Conservation (phyloP, 2,888 invertebrate genomes). For the Rhorus exstirpatorius region DNA sequence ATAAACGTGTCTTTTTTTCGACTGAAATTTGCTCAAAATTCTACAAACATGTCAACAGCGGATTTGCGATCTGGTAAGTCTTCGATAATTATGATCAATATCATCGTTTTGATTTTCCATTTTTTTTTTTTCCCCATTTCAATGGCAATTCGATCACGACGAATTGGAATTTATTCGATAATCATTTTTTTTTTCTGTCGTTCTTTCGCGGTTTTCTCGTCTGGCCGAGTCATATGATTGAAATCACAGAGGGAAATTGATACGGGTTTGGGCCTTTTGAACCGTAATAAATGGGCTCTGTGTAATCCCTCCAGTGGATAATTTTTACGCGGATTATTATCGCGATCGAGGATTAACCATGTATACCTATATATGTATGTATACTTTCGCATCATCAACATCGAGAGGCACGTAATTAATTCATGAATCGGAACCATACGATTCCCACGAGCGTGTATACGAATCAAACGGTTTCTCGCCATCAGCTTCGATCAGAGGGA, state of each 20-base stretch:
- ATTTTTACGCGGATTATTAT: constrained; percentile 7
- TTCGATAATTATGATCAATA: neutral
- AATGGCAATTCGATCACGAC: neutral
- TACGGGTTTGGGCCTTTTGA: constrained; percentile 15
- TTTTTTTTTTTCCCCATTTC: neutral
- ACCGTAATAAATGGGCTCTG: constrained; percentile 19
- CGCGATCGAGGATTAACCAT: neutral
- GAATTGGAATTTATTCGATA: neutral
- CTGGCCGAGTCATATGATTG: constrained; percentile 10
- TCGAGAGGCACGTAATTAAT: constrained; percentile 6
- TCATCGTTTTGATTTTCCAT: neutral
- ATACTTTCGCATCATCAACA: neutral
- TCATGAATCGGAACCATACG: constrained; percentile 32
- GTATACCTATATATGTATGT: no score
- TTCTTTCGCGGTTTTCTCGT: constrained; percentile 3
- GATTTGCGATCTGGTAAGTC: constrained; percentile 64
- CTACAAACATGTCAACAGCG: constrained; percentile 46
- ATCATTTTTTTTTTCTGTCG: neutral
- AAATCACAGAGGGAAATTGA: constrained; percentile 39
- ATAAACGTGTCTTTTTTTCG: neutral
- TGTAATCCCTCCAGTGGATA: constrained; percentile 15
- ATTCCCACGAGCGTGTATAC: neutral
- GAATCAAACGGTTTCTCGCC: constrained; percentile 31
- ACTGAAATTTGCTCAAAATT: neutral
- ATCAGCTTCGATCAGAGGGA: constrained; percentile 20